phyloP scores from a whole-genome alignment of 2,797 vertebrate species.

The Spinus olivaceus region DNA sequence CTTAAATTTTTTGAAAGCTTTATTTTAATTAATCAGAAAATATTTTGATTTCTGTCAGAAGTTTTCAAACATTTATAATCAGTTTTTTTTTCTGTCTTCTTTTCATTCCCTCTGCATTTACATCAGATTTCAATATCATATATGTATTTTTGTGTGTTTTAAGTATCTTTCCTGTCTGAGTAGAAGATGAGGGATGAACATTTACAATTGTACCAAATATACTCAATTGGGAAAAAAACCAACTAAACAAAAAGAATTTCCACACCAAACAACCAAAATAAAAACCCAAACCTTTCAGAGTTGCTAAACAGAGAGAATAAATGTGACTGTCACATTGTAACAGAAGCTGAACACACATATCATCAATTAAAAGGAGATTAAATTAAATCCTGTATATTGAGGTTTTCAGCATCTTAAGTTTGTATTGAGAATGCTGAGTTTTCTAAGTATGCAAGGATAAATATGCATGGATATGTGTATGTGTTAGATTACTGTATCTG shows the following conservation, averaged over 20 bases:
- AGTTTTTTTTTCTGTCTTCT: neutral
- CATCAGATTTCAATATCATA: neutral
- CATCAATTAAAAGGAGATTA: neutral
- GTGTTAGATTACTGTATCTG: neutral
- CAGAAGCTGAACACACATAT: neutral
- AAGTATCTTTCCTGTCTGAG: neutral
- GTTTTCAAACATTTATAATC: neutral
- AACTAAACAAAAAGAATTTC: neutral
- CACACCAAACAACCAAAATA: neutral
- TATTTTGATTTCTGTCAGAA: neutral
- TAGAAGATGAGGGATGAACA: neutral
- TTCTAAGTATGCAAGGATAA: neutral
- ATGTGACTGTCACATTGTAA: neutral
- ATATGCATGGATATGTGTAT: neutral
- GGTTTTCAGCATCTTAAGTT: neutral
- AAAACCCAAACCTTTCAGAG: neutral
- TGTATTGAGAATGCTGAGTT: neutral
- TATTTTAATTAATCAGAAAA: neutral
- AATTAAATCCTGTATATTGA: neutral
- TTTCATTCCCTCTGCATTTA: neutral
- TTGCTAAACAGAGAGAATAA: neutral
- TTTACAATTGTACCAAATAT: neutral
- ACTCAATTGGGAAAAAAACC: accelerated
- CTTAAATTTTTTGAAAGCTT: neutral
- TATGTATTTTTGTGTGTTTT: neutral